Evolutionary conservation across 2,797 vertebrate genomes (phyloP), one percentile per base, ranked within the genome.

Genomic region (Enteromius fasciolatus): DNA sequence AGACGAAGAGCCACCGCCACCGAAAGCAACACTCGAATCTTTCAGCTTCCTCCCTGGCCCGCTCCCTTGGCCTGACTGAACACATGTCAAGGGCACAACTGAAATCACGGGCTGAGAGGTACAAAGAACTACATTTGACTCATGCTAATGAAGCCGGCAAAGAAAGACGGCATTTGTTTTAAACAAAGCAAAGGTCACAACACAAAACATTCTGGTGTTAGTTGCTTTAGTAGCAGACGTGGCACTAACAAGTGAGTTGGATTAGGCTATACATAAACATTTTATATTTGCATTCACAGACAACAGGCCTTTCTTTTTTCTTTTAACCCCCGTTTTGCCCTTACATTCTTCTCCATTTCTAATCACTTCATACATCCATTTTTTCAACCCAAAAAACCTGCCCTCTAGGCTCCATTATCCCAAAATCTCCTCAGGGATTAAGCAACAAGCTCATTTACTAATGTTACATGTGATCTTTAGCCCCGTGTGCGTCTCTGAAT

Each of bases 61-160:
- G 77, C 87, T 85, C 87, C 81, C 82, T 87, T 88, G 84, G 81
- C 89, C 89, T 87, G 90, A 88, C 91, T 90, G 87, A 86, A 89
- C 86, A 90, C 87, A 88, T 84, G 87, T 88, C 84, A 87, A 91
- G 80, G 87, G 87, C 84, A 91, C 80, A 90, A 83, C 80, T 89
- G 75, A 87, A 87, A 83, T 89, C 81, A 87, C 64, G 25, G 61
- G 68, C 73, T 74, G 59, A 77, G 73, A 69, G 31, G 54, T 68
- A 78, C 81, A 76, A 79, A 75, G 50, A 83, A 74, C 80, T 75
- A 80, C 75, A 89, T 83, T 82, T 76, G 33, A 82, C 69, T 15
- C 68, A 54, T 78, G 79, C 23, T 77, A 74, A 83, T 77, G 63
- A 69, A 77, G 6, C 28, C n/a, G 17, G 17, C 80, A 61, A 63